Evolutionary conservation across 2,797 vertebrate species (phyloP), one percentile per base, ranked within the genome.

Genomic region (Sebastolobus alascanus): DNA sequence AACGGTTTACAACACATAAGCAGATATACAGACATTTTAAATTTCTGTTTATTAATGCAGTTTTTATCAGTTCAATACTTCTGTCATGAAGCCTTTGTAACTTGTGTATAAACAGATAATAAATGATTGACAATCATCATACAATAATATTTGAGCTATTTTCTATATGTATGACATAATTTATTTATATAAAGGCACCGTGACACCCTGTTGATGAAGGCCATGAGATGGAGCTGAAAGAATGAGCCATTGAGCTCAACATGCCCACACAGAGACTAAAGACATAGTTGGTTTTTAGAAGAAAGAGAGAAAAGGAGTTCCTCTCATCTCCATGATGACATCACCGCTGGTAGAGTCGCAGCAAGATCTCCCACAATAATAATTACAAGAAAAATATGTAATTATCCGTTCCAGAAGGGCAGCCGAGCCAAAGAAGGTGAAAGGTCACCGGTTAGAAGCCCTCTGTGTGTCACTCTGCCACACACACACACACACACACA

Each of bases 381-480:
- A 37, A 55, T 35, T 10, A 25, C 2, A 18, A 56, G 11, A 67
- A 67, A 40, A 22, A 37, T 63, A 27, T 67, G 46, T 38, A 46
- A 75, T 35, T 66, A 35, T 58, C 16, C 52, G 54, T 29, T 64
- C 27, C 56, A 27, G 18, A 50, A 12, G 18, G 16, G 37, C 29
- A 54, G 35, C 14, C 13, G 38, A 75, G 50, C 38, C 22, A 74
- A 83, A 69, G 16, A 55, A 79, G 84, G 78, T 88, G 75, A 85
- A 86, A 84, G 75, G 84, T 84, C 82, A 69, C n/a, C 3, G 72
- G 29, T 25, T 70, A 20, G 5, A 56, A 64, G 63, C 52, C 18
- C 7, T 56, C 14, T 73, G 50, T 69, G 43, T 38, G 50, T 66
- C n/a, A n/a, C n/a, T n/a, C n/a, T n/a, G n/a, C n/a, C n/a, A n/a